phyloP scores from a whole-genome alignment of 2,888 invertebrate genomes.

The Anthrax anthrax region DNA sequence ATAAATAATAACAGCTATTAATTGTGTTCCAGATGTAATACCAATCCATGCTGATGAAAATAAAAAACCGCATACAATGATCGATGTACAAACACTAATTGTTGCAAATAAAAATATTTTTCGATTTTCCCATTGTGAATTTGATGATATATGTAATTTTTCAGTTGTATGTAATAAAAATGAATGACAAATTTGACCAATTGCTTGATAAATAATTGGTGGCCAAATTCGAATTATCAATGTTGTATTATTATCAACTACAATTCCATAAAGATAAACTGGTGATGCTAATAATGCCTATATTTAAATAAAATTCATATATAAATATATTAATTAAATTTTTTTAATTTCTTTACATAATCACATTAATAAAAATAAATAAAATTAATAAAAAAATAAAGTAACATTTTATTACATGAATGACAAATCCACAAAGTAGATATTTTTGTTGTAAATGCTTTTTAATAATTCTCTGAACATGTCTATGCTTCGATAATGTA shows the following conservation, averaged over 20 bases:
- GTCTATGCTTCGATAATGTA: background rate
- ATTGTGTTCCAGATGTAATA: slow-evolving; percentile 27
- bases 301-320: slow-evolving; percentile 2
- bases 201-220: slow-evolving; percentile 31
- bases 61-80: slow-evolving; percentile 29
- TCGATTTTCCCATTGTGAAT: slow-evolving; percentile 23
- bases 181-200: slow-evolving; percentile 29
- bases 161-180: slow-evolving; percentile 26
- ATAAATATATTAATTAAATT: background rate
- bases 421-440: slow-evolving; percentile 33
- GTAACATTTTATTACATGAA: slow-evolving; percentile 24
- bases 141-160: slow-evolving; percentile 15
- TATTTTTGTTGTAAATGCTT: slow-evolving; percentile 35
- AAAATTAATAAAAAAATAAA: background rate
- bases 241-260: slow-evolving; percentile 32
- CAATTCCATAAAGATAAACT: slow-evolving; percentile 31
- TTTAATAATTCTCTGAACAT: slow-evolving; percentile 29
- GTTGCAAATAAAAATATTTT: slow-evolving; percentile 28
- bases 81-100: slow-evolving; percentile 24
- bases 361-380: no score
- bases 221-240: slow-evolving; percentile 31
- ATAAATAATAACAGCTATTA: slow-evolving; percentile 29
- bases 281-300: slow-evolving; percentile 32
- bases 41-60: slow-evolving; percentile 33
- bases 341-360: no score